Base-by-base conservation (phyloP, 2,888 invertebrate genomes). In the Cyaniris semiargus region DNA sequence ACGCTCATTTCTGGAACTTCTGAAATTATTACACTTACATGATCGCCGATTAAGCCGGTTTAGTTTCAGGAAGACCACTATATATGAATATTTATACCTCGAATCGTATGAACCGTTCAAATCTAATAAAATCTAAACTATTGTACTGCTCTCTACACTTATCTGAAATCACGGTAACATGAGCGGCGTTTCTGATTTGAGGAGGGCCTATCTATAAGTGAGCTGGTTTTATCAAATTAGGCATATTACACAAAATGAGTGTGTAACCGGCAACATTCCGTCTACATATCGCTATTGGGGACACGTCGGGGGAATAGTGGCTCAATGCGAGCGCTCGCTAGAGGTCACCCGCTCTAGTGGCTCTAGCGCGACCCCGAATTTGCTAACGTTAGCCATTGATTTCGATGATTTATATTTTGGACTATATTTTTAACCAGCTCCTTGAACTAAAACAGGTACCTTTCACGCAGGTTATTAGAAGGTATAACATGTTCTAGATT, bases 261-360 rank as follows among this genome's bases (percentile, higher is more conserved):
- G 87, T 89, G 85, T 88, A 90, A 89, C 87, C 86, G 85, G 83
- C 85, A 80, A 85, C 89, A 90, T 90, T 89, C 88, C 87, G 85
- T 88, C 86, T 88, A 90, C 92, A 91, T 92, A 91, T 92, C 90
- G 83, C 83, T 89, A 92, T 91, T 92, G 92, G 91, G 93, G 91
- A 92, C 93, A 93, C 88, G 88, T 87, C 87, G 87, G 88, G 92
- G 90, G 92, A 92, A 92, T 92, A 92, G 92, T 91, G 90, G 89
- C 91, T 90, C 66, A 86, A 85, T 85, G 86, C 81, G 80, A 83
- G 85, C 85, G 85, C 90, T 66, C 34, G 89, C 89, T 27, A 53
- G 92, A 93, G 92, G 92, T 91, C 91, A 90, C 83, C 90, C 92
- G 86, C 88, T 92, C 91, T 89, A 90, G 88, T 87, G 88, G 86